Evolutionary conservation across 2,113 vertebrate genomes (phyloP), one percentile per base, ranked within the genome.

Genomic region (Desmodus rotundus): DNA sequence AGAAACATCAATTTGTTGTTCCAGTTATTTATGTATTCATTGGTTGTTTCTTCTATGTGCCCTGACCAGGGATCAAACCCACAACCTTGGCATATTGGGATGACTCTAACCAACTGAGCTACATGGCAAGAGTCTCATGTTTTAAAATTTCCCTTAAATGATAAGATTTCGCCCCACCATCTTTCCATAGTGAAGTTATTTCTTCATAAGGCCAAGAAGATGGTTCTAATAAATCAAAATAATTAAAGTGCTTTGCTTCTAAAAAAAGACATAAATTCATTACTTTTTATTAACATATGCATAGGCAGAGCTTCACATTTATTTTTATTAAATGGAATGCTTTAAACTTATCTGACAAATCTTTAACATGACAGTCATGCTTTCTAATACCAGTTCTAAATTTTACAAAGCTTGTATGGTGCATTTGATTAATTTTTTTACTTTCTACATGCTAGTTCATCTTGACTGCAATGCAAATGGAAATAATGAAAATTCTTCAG

Each of bases 401-500:
- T 76, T 91, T 58, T 91, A n/a, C 17, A 87, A 61, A 82, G 16
- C 11, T 82, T 67, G 82, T 91, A 50, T 52, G 50, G 58, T 24
- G 1, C 24, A 93, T 50, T 93, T 93, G 47, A 56, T 81, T 96
- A 56, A 68, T 41, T 85, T 85, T 82, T 61, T 26, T 65, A 70
- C 33, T 82, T 90, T 88, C 47, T 84, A 45, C 63, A 67, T 87
- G 67, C 14, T 74, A 82, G 19, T 47, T 82, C 67, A 58, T 82
- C 33, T 88, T 93, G n/a, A 81, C 45, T 91, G n/a, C 20, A 91
- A 68, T 74, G 41, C 47, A 86, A 68, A 3, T n/a, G 47, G 56
- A 96, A 85, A 67, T 87, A 81, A 65, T 73, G 24, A 96, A 86
- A 90, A 96, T 80, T 78, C 54, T 73, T 85, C 9, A 58, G 72